Conservation (phyloP, 2,113 vertebrate species). For the Cichladusa arquata region DNA sequence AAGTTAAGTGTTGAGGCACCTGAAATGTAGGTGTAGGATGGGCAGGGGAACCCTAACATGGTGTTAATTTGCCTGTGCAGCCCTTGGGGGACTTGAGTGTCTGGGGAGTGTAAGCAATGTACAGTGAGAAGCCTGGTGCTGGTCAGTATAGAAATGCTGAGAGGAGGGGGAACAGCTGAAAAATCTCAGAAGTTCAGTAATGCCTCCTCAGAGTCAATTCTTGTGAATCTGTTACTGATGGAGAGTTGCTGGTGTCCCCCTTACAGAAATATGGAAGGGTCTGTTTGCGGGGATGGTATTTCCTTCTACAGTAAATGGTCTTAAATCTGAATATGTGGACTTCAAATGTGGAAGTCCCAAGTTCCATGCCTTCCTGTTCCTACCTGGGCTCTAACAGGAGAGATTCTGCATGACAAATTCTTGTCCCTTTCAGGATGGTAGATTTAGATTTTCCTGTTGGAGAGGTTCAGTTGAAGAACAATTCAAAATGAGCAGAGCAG, state of each 20-base stretch:
- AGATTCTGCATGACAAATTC: background rate
- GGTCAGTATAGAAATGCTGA: background rate
- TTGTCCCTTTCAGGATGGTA: background rate
- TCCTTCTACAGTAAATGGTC: background rate
- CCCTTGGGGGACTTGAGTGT: background rate
- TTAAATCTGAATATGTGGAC: background rate
- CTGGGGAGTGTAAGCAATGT: background rate
- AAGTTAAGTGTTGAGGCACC: background rate
- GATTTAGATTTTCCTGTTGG: background rate
- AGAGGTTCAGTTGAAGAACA: background rate
- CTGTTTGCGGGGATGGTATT: background rate
- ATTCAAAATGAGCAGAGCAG: background rate
- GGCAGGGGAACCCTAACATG: background rate
- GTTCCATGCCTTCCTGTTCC: background rate
- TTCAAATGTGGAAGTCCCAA: background rate
- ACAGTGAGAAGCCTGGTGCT: background rate
- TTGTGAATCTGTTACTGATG: background rate
- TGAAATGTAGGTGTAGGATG: background rate
- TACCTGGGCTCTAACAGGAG: background rate
- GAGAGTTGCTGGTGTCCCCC: background rate
- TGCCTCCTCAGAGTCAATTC: background rate
- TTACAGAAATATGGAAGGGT: background rate
- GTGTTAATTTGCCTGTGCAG: background rate
- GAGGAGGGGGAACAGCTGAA: background rate
- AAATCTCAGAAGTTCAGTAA: background rate